A percentile compares a stretch with the other conserved stretches of the same genome.
Conservation (phyloP, 1,140 invertebrate species). For the Brachionus paranguensis region DNA sequence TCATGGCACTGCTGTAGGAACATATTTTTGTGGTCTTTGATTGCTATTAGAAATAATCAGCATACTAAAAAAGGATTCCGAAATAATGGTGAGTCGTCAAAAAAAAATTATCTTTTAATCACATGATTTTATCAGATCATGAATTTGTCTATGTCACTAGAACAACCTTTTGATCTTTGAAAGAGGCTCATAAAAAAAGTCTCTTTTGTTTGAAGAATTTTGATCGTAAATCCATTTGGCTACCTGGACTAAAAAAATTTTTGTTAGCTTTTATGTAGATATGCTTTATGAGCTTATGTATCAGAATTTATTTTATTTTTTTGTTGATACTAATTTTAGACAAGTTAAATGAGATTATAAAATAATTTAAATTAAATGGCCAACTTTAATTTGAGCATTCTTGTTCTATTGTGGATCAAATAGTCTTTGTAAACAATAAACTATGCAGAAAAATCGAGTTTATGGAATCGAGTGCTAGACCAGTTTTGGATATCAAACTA, state of each 20-base stretch:
- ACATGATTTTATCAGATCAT: not conserved
- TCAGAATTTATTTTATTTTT: not conserved
- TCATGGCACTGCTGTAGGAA: no score
- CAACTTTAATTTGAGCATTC: not conserved
- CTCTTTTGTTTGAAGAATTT: not conserved
- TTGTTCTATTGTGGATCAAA: not conserved
- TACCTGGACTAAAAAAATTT: not conserved
- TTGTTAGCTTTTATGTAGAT: not conserved
- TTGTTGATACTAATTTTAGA: not conserved
- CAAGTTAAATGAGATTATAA: not conserved
- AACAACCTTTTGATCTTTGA: not conserved
- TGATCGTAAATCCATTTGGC: not conserved
- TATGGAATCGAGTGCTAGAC: not conserved
- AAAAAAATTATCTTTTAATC: not conserved
- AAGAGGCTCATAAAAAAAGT: not conserved
- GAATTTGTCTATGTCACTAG: not conserved
- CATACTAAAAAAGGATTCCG: not conserved
- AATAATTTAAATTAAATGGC: not conserved
- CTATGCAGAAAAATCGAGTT: not conserved
- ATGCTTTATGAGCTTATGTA: not conserved
- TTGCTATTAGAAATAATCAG: not conserved
- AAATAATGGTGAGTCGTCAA: not conserved
- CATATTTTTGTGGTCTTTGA: not conserved
- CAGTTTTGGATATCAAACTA: not conserved
- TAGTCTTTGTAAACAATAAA: not conserved